Evolutionary conservation across 1,140 invertebrate genomes (phyloP).

Genomic region (Steinernema feltiae): DNA sequence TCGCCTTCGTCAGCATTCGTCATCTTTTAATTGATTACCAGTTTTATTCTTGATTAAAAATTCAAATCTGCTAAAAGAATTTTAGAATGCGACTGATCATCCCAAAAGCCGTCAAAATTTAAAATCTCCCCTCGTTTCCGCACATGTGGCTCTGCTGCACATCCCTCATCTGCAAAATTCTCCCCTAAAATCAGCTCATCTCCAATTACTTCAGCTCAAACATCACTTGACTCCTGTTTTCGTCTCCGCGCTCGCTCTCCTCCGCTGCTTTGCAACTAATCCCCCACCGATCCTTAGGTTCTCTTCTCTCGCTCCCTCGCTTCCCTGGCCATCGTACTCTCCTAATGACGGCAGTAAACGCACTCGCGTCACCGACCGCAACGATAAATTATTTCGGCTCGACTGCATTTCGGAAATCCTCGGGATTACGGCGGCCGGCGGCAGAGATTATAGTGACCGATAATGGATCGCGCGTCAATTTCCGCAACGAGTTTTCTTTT

Average conservation of each 20-base stretch:
- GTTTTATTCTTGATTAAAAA: too few relatives aligned
- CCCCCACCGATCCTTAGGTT: background rate
- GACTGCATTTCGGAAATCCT: constrained; percentile 15
- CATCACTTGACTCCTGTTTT: background rate
- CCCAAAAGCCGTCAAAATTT: too few relatives aligned
- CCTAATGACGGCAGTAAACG: background rate
- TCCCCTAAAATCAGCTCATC: too few relatives aligned
- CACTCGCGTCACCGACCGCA: background rate
- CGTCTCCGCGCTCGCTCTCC: background rate
- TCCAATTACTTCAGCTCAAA: background rate
- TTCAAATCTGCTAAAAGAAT: too few relatives aligned
- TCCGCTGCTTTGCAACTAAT: background rate
- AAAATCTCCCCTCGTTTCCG: too few relatives aligned
- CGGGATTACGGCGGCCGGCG: constrained; percentile 2
- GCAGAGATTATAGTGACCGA: constrained; percentile 12
- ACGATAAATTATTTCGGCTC: constrained; percentile 8
- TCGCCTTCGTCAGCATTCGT: too few relatives aligned
- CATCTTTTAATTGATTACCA: too few relatives aligned
- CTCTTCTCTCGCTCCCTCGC: background rate
- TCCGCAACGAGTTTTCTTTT: constrained; percentile 11
- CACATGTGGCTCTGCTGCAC: too few relatives aligned
- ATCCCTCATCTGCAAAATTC: too few relatives aligned
- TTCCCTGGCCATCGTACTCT: too few relatives aligned
- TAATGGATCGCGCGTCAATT: constrained; percentile 14
- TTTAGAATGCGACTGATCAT: too few relatives aligned